These are phyloP conservation scores for Oncorhynchus keta DNA, from an alignment of 2,113 vertebrate genomes.

Conservation along the genomic window DNA sequence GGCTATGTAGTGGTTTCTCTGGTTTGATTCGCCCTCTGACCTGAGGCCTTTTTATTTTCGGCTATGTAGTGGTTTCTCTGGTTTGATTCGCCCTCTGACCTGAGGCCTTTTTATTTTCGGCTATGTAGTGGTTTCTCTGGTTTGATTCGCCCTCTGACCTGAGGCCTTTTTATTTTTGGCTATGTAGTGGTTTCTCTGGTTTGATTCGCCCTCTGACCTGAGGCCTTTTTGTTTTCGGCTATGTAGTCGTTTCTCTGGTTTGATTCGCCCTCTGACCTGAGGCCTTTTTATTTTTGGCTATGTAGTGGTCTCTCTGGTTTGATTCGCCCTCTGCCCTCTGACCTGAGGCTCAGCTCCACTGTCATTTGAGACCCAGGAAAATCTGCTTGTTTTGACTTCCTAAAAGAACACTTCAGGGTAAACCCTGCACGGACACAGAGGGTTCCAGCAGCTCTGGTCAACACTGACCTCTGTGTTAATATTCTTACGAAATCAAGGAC, in stretches of 20 bases:
- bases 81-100: conserved; percentile 48
- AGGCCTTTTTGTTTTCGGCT: conserved; percentile 55
- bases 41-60: conserved; percentile 53
- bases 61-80: conserved; percentile 53
- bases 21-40: conserved; percentile 48
- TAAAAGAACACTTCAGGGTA: conserved; percentile 34
- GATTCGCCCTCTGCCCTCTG: conserved; percentile 39
- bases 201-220: conserved; percentile 47
- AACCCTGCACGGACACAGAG: conserved; percentile 21
- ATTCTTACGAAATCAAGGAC: conserved; percentile 7
- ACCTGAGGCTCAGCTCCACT: conserved; percentile 29
- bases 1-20: conserved; percentile 54
- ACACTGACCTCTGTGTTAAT: conserved; percentile 46
- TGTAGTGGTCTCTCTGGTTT: conserved; percentile 54
- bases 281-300: conserved; percentile 57
- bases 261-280: conserved; percentile 44
- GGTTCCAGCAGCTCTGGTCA: conserved; percentile 7
- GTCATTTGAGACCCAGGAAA: conserved; percentile 42
- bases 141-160: conserved; percentile 47
- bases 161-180: conserved; percentile 56
- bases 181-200: conserved; percentile 51
- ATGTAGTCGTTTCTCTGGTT: conserved; percentile 53
- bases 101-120: conserved; percentile 55
- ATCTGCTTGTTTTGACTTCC: conserved; percentile 42
- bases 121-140: conserved; percentile 52